Base-by-base conservation (phyloP, 2,888 invertebrate genomes). In the Falcaria lacertinaria region DNA sequence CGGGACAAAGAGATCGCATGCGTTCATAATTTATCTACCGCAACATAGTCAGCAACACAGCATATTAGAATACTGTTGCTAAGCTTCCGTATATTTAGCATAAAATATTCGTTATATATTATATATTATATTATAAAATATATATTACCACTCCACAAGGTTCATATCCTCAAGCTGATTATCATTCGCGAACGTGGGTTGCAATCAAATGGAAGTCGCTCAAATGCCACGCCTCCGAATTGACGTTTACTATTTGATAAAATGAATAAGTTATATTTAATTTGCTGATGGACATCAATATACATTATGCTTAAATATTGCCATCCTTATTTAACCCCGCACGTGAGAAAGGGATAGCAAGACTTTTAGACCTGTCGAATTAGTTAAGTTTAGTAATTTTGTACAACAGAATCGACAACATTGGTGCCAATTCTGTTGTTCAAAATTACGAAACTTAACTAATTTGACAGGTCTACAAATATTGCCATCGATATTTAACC, bases 1-100 rank as follows among this genome's bases (percentile, higher is more conserved):
- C 86, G 74, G 84, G 74, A 88, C 87, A 88, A 86, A 87, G 86
- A 78, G 77, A 78, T 70, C 59, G 66, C 71, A 57, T 67, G 59
- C 71, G 69, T 57, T 59, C 53, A 76, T 74, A 69, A 84, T 84
- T 82, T 80, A 84, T 86, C 68, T 81, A 69, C 69, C 74, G 69
- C 66, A 67, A 65, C 71, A 43, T 34, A 46, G 43, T 32, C 34
- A 38, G 39, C 41, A n/a, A n/a, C n/a, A n/a, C 45, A 47, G 36
- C 47, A 58, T 69, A 59, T 66, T 52, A 67, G 74, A 71, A 69
- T 79, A 74, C 59, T 62, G 48, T 67, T 56, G 85, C 67, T 71
- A 68, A 44, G 63, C 63, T 60, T 65, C 65, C 64, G 55, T 49
- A 38, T 58, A 42, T 28, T 28, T 28, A 28, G 3, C 28, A 22